Evolutionary conservation across 2,113 vertebrate species (phyloP).

Genomic region (Azemiops feae): DNA sequence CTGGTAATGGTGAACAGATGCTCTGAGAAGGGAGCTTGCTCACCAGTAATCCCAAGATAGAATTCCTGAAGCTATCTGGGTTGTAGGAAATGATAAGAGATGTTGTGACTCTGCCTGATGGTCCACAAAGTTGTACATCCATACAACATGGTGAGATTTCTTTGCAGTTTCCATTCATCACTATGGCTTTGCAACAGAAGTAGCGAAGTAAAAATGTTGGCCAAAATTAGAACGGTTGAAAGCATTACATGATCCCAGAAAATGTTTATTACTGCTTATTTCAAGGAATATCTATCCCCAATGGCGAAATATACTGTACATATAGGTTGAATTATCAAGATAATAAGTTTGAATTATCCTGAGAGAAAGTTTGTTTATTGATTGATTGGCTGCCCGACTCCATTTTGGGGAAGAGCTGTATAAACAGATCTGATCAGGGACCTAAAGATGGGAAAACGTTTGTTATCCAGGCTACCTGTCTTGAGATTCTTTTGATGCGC

Average conservation of each 20-base stretch:
- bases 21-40: not conserved
- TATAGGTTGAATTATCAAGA: not conserved
- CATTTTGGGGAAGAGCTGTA: not conserved
- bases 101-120: no score
- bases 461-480: not conserved
- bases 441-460: not conserved
- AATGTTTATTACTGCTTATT: not conserved
- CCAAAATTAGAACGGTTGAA: not conserved
- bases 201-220: not conserved
- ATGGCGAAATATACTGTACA: constrained; percentile 1
- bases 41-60: not conserved
- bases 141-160: not conserved
- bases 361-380: not conserved
- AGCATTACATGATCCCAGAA: no score
- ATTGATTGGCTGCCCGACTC: not conserved
- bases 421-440: not conserved
- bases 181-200: not conserved
- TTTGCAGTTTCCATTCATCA: not conserved
- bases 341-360: no score
- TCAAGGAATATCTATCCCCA: constrained; percentile 42
- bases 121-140: no score
- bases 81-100: not conserved
- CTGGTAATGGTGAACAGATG: no score
- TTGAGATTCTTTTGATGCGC: not conserved
- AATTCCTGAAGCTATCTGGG: not conserved